These are phyloP conservation scores for Apomyelois bistriatella DNA, from an alignment of 2,888 invertebrate genomes.

Conservation along the genomic window DNA sequence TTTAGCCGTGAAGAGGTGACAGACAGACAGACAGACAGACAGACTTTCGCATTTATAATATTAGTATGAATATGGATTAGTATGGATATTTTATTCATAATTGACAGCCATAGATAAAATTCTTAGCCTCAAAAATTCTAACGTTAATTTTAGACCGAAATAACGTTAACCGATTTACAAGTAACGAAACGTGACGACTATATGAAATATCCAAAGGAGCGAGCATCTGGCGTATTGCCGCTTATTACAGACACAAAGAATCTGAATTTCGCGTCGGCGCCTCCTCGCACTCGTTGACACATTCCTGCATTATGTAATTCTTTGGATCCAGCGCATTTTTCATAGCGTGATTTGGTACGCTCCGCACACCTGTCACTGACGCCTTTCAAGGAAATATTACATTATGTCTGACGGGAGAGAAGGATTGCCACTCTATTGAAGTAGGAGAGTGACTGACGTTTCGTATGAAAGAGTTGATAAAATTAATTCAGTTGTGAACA, in stretches of 20 bases:
- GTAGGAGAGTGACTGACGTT: conserved; percentile 9
- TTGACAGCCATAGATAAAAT: too few species aligned
- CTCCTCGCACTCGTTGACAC: conserved; percentile 51
- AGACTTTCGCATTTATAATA: too few species aligned
- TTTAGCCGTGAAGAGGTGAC: too few species aligned
- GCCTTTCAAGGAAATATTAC: conserved; percentile 65
- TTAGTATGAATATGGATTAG: too few species aligned
- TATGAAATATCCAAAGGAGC: conserved; percentile 38
- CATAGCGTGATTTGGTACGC: conserved; percentile 61
- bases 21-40: too few species aligned
- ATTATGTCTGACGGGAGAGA: conserved; percentile 55
- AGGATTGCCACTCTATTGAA: conserved; percentile 20
- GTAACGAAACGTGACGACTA: too few species aligned
- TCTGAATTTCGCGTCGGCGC: conserved; percentile 39
- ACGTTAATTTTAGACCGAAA: too few species aligned
- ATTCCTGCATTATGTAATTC: conserved; percentile 67
- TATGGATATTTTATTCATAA: too few species aligned
- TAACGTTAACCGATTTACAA: too few species aligned
- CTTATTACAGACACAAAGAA: conserved; percentile 70
- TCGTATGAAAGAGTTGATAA: conserved; percentile 11
- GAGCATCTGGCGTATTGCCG: conserved; percentile 54
- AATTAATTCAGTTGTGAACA: too few species aligned
- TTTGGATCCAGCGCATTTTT: conserved; percentile 59
- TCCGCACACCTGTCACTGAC: conserved; percentile 62
- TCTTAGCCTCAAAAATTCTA: too few species aligned